Evolutionary conservation across 2,113 vertebrate genomes (phyloP).

Genomic region (Vulpes vulpes): DNA sequence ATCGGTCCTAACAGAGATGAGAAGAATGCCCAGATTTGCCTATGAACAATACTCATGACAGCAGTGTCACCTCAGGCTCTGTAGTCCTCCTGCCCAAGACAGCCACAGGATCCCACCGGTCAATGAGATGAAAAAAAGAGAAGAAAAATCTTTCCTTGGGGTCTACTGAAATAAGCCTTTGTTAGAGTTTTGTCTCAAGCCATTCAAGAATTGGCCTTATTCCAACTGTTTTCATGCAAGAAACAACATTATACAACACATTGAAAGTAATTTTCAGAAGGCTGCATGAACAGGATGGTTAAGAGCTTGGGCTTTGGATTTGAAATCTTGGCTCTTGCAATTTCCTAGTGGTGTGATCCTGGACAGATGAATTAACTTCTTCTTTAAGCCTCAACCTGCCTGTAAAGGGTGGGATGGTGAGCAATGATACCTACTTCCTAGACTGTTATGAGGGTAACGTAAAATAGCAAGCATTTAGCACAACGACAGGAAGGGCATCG

Average conservation of each 20-base stretch:
- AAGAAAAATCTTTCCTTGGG: background rate
- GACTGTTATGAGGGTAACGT: background rate
- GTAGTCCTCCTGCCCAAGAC: background rate
- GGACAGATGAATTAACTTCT: background rate
- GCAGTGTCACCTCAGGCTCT: background rate
- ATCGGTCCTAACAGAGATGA: background rate
- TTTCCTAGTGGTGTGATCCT: background rate
- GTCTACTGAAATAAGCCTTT: constrained; percentile 28
- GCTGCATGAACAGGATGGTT: background rate
- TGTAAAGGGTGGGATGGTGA: too few species aligned
- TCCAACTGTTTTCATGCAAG: background rate
- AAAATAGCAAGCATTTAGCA: background rate
- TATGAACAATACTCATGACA: background rate
- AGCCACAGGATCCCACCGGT: background rate
- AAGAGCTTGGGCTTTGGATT: background rate
- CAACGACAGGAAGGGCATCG: background rate
- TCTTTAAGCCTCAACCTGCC: background rate
- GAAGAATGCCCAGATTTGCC: background rate
- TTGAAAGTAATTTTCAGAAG: constrained; percentile 20
- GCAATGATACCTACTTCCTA: background rate
- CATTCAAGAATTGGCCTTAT: constrained; percentile 33
- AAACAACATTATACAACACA: constrained; percentile 35
- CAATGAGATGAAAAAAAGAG: background rate
- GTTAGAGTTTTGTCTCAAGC: background rate
- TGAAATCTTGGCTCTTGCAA: background rate